Evolutionary conservation across 2,113 vertebrate genomes (phyloP), one percentile per base, ranked within the genome.

Genomic region (Triplophysa rosa): DNA sequence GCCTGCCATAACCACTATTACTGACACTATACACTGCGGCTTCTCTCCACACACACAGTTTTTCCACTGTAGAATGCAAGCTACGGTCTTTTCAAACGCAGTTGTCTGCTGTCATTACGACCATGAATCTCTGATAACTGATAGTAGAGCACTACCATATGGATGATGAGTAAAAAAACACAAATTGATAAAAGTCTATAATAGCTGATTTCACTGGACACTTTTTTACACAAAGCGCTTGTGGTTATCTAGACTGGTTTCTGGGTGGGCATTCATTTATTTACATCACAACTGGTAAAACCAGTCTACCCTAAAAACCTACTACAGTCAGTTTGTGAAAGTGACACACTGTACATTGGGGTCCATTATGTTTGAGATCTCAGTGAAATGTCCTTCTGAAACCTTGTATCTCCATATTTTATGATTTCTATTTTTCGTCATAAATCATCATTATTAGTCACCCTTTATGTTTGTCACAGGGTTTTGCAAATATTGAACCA

Each of bases 11-110:
- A 87, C 89, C 90, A 87, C 90, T 81, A 83, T 89, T 84, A 79
- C 89, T 90, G 88, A 89, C 89, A 90, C 91, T 87, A 87, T 91
- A 88, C 87, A 59, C 81, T 85, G 84, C 78, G 88, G 52, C 70
- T 81, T 69, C 49, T 52, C 8, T 49, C 61, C 68, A 72, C 40
- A 63, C 74, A 70, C 67, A 74, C 59, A 68, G 47, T 80, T 42
- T 77, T 66, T 58, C 68, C 64, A 79, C 54, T 76, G 66, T 69
- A 65, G 65, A 64, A 59, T 24, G 49, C 12, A 33, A 74, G 54
- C 54, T 58, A 58, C 16, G 14, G 64, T 49, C 29, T 77, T 65
- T 83, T 72, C 24, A 54, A 58, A 80, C 67, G 61, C 47, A 77
- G 61, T 64, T 72, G 75, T 66, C 69, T n/a, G 40, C 72, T 49